phyloP scores from a whole-genome alignment of 2,113 vertebrate genomes.

The cattle (Bos taurus) region ARS-UCD2.0 NC_037348.1:1686501-1687000 shows the following conservation, averaged over 20 bases:
- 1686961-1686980: background rate
- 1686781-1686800: background rate
- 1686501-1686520: background rate
- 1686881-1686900: background rate
- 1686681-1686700: background rate
- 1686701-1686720: background rate
- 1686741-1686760: background rate
- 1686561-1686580: background rate
- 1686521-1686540: background rate
- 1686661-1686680: background rate
- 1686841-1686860: background rate
- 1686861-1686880: background rate
- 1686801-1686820: background rate
- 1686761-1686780: background rate
- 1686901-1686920: background rate
- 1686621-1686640: background rate
- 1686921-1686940: background rate
- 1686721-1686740: background rate
- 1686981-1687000: background rate
- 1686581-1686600: background rate
- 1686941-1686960: background rate
- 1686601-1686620: background rate
- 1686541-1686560: background rate
- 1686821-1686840: background rate
- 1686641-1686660: background rate